Conservation (phyloP, 2,113 vertebrate genomes). For the Origma solitaria region DNA sequence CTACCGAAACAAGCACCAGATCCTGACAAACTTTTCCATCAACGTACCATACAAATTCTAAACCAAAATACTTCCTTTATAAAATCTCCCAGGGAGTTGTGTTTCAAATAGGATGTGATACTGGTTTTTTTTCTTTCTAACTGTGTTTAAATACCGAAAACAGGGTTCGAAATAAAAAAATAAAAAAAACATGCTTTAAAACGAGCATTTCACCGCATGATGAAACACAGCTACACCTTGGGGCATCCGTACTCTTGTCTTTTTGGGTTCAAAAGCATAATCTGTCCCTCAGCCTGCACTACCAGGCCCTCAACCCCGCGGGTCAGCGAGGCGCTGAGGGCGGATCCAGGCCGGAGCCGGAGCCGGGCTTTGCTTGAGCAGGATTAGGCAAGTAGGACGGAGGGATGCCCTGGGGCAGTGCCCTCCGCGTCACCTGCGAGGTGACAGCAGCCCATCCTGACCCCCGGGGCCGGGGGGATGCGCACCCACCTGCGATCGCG, state of each 20-base stretch:
- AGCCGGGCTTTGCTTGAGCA: neutral
- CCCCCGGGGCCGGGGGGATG: neutral
- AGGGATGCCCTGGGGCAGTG: neutral
- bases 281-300: neutral
- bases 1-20: neutral
- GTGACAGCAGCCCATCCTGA: neutral
- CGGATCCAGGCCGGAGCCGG: neutral
- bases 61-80: neutral
- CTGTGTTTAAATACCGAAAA: rapidly evolving
- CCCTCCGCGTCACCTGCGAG: neutral
- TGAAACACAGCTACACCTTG: neutral
- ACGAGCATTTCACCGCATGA: rapidly evolving
- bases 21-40: neutral
- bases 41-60: rapidly evolving
- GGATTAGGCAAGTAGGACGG: neutral
- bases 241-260: rapidly evolving
- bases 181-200: neutral
- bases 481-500: neutral
- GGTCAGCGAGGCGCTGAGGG: neutral
- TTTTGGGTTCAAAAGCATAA: neutral
- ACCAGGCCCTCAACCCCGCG: neutral
- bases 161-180: neutral
- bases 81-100: neutral
- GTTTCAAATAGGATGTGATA: rapidly evolving
- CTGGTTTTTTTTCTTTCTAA: neutral